These are phyloP conservation scores for Ochotona princeps DNA, from an alignment of 2,113 vertebrate genomes.

Conservation along the genomic window DNA sequence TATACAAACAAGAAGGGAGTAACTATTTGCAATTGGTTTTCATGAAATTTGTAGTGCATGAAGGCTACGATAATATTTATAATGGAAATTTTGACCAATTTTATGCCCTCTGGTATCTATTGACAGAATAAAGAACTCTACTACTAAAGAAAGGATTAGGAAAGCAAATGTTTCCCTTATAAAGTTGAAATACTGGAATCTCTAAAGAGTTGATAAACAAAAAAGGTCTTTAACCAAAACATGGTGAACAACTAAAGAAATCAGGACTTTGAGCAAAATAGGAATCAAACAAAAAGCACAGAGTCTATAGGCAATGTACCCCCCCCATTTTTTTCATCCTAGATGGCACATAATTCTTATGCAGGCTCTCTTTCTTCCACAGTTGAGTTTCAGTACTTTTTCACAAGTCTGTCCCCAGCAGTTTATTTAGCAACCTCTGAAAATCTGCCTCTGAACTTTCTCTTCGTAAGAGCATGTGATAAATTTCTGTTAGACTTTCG, in stretches of 20 bases:
- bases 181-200: background rate
- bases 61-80: background rate
- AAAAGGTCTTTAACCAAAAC: background rate
- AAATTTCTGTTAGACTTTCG: background rate
- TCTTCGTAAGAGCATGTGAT: background rate
- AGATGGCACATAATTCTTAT: background rate
- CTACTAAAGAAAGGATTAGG: background rate
- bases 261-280: conserved; percentile 34
- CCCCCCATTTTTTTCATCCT: background rate
- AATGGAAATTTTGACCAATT: background rate
- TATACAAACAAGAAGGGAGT: background rate
- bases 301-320: background rate
- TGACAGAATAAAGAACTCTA: conserved; percentile 20
- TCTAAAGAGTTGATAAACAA: conserved; percentile 4
- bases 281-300: background rate
- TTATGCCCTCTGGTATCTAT: background rate
- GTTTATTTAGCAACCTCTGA: conserved; percentile 8
- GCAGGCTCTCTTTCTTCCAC: background rate
- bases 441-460: background rate
- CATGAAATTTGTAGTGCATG: background rate
- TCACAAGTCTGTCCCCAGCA: background rate
- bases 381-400: conserved; percentile 11
- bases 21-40: background rate
- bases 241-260: background rate
- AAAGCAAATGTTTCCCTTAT: conserved; percentile 30